A percentile compares a stretch with the other conserved stretches of the same genome.
These are phyloP conservation scores for Drosophila repleta DNA, from an alignment of 1,140 invertebrate species.

Conservation along the genomic window DNA sequence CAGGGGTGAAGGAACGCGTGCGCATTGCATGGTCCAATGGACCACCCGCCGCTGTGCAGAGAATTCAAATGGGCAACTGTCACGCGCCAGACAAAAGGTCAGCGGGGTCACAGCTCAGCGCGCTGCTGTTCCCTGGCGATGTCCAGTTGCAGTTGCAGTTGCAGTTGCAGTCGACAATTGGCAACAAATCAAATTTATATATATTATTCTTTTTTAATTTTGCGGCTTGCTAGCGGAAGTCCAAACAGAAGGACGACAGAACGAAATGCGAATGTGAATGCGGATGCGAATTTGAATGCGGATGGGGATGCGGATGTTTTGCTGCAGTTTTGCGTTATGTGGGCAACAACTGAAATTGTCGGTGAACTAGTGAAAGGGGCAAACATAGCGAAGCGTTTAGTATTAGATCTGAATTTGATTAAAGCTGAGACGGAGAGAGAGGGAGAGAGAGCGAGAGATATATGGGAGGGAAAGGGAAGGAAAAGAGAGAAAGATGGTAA, in stretches of 20 bases:
- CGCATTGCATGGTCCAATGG: background rate
- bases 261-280: background rate
- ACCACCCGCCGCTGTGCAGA: conserved; percentile 3
- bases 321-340: conserved; percentile 3
- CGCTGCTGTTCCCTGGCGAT: background rate
- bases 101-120: conserved; percentile 1
- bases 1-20: conserved; percentile 9
- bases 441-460: no score
- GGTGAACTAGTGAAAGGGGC: background rate
- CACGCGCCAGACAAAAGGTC: conserved; percentile 13
- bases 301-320: conserved; percentile 5
- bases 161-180: conserved; percentile 1
- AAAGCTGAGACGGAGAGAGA: background rate
- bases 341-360: background rate
- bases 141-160: background rate
- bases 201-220: conserved; percentile 20
- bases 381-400: conserved; percentile 6
- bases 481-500: no score
- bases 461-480: no score
- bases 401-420: background rate
- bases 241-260: conserved; percentile 6
- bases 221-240: conserved; percentile 1
- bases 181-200: conserved; percentile 16
- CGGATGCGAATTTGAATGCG: background rate
- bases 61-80: background rate